Conservation (phyloP, 2,888 invertebrate genomes). For the Eristalis tenax region DNA sequence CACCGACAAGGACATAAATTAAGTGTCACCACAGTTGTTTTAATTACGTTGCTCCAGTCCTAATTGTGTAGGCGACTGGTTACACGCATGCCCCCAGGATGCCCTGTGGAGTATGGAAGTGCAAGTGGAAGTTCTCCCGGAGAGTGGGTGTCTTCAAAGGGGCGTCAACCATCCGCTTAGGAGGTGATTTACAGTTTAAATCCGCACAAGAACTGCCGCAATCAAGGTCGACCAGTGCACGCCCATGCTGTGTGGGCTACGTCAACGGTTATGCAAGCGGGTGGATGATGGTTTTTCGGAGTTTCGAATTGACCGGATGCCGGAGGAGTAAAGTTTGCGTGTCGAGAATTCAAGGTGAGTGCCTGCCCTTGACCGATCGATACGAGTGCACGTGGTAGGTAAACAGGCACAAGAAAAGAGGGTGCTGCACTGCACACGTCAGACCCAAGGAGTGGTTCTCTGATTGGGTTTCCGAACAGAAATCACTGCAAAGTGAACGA, state of each 20-base stretch:
- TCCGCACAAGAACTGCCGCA: neutral
- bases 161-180: neutral
- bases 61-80: constrained; percentile 4
- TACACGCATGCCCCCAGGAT: neutral
- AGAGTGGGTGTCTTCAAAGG: neutral
- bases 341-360: neutral
- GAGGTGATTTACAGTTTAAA: neutral
- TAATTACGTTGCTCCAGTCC: constrained; percentile 45
- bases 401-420: neutral
- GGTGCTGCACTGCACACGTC: neutral
- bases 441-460: neutral
- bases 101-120: no score
- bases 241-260: neutral
- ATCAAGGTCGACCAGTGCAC: neutral
- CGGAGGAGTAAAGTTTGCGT: neutral
- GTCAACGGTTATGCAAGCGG: neutral
- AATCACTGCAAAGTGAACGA: neutral
- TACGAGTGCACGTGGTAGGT: neutral
- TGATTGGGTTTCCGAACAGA: neutral
- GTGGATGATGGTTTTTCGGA: neutral
- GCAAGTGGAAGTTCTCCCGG: neutral
- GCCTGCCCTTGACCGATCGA: neutral
- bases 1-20: constrained; percentile 52
- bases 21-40: constrained; percentile 48
- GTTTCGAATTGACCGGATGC: neutral